Evolutionary conservation across 2,888 invertebrate species (phyloP).

Genomic region (Seira ritae): DNA sequence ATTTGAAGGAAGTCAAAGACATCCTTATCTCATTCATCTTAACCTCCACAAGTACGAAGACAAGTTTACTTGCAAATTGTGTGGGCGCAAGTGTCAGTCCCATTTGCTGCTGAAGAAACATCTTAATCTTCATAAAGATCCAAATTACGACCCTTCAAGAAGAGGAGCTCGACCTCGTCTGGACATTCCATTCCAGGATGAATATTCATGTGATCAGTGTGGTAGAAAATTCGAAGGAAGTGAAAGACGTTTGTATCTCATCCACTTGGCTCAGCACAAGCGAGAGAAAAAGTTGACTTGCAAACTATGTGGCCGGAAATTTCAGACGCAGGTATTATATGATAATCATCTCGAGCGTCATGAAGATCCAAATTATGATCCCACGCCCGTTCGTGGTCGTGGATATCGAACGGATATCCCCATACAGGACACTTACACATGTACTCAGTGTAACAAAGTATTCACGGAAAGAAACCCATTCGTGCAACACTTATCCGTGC

Average conservation of each 20-base stretch:
- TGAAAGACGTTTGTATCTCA: slow-evolving; percentile 14
- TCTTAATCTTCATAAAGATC: slow-evolving; percentile 13
- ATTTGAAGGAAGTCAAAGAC: slow-evolving; percentile 2
- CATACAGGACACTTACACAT: slow-evolving; percentile 7
- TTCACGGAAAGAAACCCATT: background rate
- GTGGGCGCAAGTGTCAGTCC: slow-evolving; percentile 8
- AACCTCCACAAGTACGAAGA: slow-evolving; percentile 15
- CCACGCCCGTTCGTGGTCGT: background rate
- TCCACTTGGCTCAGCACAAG: slow-evolving; percentile 11
- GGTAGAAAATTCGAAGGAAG: background rate
- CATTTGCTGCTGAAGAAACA: background rate
- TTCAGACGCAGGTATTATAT: background rate
- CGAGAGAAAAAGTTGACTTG: slow-evolving; percentile 22
- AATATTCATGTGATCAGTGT: slow-evolving; percentile 31
- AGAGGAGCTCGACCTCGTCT: background rate
- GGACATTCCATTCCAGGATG: slow-evolving; percentile 33
- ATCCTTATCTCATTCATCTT: slow-evolving; percentile 12
- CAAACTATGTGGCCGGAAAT: slow-evolving; percentile 25
- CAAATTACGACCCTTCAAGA: slow-evolving; percentile 4
- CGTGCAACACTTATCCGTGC: background rate
- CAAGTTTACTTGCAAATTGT: slow-evolving; percentile 9
- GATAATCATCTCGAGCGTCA: slow-evolving; percentile 29
- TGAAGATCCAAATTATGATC: slow-evolving; percentile 16
- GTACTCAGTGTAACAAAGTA: background rate
- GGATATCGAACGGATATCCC: slow-evolving; percentile 15